phyloP scores from a whole-genome alignment of 2,888 invertebrate species.

The Metacarcinus magister region DNA sequence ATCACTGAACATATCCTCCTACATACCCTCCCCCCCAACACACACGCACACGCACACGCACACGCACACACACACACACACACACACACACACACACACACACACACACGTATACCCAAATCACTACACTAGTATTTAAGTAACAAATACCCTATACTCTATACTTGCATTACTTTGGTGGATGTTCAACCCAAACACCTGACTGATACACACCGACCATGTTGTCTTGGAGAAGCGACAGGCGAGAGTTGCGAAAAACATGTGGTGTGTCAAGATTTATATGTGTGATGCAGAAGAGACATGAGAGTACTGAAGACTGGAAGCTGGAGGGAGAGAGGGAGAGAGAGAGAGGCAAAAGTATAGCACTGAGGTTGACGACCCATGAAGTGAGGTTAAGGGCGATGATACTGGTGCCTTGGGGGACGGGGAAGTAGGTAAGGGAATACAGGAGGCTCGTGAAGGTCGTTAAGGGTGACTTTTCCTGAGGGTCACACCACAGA shows the following conservation, averaged over 20 bases:
- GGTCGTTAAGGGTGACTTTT: not conserved
- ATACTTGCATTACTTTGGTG: not conserved
- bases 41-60: too few species aligned
- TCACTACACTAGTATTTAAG: not conserved
- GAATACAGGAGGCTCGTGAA: not conserved
- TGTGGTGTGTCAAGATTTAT: not conserved
- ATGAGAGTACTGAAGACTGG: not conserved
- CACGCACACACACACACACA: not conserved
- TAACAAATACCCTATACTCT: not conserved
- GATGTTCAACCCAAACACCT: not conserved
- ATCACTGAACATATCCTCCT: too few species aligned
- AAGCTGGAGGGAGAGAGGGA: too few species aligned
- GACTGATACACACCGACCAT: not conserved
- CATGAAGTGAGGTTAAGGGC: conserved; percentile 26
- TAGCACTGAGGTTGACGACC: not conserved
- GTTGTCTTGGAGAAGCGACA: conserved; percentile 26
- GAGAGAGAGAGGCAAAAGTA: not conserved
- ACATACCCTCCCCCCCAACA: too few species aligned
- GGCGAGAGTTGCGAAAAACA: not conserved
- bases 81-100: not conserved
- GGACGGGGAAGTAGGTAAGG: conserved; percentile 4
- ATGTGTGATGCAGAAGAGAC: not conserved
- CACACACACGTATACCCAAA: not conserved
- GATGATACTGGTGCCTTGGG: conserved; percentile 12
- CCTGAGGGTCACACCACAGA: not conserved